Evolutionary conservation across 2,113 vertebrate species (phyloP), one percentile per base, ranked within the genome.

Genomic region (Australoheros scitulus): DNA sequence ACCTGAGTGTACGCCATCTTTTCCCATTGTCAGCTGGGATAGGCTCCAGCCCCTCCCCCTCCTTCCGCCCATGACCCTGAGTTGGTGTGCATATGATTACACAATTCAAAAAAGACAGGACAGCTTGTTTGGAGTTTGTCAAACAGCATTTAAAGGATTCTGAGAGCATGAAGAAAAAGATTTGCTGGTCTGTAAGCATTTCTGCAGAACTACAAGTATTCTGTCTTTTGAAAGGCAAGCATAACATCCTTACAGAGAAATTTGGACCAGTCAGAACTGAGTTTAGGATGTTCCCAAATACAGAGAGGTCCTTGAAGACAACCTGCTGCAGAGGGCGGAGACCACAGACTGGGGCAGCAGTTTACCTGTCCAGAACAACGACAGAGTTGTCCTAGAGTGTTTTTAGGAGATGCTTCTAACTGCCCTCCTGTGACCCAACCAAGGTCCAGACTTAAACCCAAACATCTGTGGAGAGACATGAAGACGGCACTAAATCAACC

Each of bases 401-500:
- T 34, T 55, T 72, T 24, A 72, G 47, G 68, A 72, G 17, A 52
- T 7, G 43, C 11, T 52, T 26, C 26, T 72, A 17, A 34, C 26
- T 34, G 47, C 11, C 68, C 68, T 72, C 26, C 18, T 0, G 18
- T 72, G 68, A 55, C 47, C 68, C 18, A 72, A 34, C 7, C 47
- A 55, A 55, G 6, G 68, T 72, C 68, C 68, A 72, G 68, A 72
- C 47, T 72, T 50, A 55, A 55, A 55, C 68, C 47, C 68, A 55
- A 72, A 72, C 68, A 72, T 72, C 68, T 32, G 47, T 55, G 68
- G 68, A 55, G 47, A 72, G 68, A 72, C 68, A 72, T 55, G 68
- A 72, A 72, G 65, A 72, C 65, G 43, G 68, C 68, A 1, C 18
- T 72, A 72, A 72, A 72, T 26, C 26, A 72, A n/a, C 68, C 26